A percentile compares a stretch with the other conserved stretches of the same genome.
Conservation (phyloP, 1,140 invertebrate species). For the Rhynchophorus ferrugineus region DNA sequence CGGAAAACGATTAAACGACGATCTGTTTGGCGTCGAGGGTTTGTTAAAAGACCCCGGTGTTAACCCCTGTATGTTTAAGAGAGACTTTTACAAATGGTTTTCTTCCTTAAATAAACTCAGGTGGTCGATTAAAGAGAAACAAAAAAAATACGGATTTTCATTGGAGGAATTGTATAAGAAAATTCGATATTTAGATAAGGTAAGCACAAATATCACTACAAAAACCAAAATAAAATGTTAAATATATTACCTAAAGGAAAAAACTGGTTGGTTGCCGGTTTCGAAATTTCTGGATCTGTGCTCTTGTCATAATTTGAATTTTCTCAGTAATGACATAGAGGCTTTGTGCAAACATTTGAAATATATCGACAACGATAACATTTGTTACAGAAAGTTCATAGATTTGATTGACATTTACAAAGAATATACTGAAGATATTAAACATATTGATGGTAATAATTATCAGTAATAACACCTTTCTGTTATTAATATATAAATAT, state of each 20-base stretch:
- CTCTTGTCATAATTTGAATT: constrained; percentile 18
- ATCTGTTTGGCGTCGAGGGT: constrained; percentile 41
- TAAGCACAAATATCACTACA: constrained; percentile 3
- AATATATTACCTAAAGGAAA: constrained; percentile 23
- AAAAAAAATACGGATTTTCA: constrained; percentile 36
- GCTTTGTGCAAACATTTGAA: constrained; percentile 20
- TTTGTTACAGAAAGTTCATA: constrained; percentile 32
- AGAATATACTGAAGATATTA: constrained; percentile 2
- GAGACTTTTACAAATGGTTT: constrained; percentile 37
- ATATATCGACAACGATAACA: constrained; percentile 26
- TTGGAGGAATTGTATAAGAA: constrained; percentile 40
- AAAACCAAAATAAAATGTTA: constrained; percentile 2
- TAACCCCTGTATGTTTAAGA: constrained; percentile 29
- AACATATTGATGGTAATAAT: constrained; percentile 5
- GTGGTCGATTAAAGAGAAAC: constrained; percentile 37
- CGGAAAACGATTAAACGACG: constrained; percentile 40
- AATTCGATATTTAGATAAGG: constrained; percentile 42
- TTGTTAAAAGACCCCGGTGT: constrained; percentile 38
- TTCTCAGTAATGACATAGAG: constrained; percentile 22
- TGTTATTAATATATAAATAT: neutral
- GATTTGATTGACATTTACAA: constrained; percentile 29
- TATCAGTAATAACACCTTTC: neutral
- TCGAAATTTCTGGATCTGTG: constrained; percentile 27
- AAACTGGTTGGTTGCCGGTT: constrained; percentile 24
- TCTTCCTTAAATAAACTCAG: constrained; percentile 42